Evolutionary conservation across 2,113 vertebrate species (phyloP).

Genomic region (Sphaerodactylus townsendi): DNA sequence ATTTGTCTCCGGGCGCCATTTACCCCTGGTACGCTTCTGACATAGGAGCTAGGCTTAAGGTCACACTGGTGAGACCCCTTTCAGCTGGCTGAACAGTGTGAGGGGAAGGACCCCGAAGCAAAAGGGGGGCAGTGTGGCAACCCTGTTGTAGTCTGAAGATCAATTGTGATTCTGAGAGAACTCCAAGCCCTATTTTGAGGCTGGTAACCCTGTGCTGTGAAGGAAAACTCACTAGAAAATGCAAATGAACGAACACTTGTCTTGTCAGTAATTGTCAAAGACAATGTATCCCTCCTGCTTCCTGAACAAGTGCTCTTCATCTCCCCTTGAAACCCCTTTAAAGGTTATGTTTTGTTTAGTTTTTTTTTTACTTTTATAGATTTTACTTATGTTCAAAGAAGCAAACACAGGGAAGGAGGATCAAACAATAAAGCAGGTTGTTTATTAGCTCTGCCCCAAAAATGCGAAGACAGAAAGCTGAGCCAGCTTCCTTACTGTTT

Average conservation of each 20-base stretch:
- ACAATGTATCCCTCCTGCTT: slow-evolving; percentile 40
- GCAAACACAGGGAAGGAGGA: slow-evolving; percentile 55
- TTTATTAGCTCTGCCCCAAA: background rate
- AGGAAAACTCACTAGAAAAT: slow-evolving; percentile 36
- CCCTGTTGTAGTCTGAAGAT: too few species aligned
- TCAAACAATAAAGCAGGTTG: slow-evolving; percentile 43
- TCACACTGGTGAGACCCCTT: too few species aligned
- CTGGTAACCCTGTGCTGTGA: slow-evolving; percentile 28
- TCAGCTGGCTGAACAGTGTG: too few species aligned
- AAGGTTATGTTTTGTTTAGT: slow-evolving; percentile 17
- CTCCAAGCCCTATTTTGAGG: background rate
- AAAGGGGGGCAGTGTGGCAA: too few species aligned
- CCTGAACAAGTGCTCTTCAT: slow-evolving; percentile 25
- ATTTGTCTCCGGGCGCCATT: too few species aligned
- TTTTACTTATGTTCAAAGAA: slow-evolving; percentile 50
- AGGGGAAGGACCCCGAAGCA: too few species aligned
- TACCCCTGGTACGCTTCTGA: too few species aligned
- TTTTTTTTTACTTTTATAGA: slow-evolving; percentile 34
- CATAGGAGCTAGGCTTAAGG: too few species aligned
- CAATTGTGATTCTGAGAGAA: too few species aligned
- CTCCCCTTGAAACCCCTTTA: slow-evolving; percentile 31
- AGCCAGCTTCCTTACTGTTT: background rate
- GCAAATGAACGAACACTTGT: slow-evolving; percentile 46
- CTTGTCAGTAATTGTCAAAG: slow-evolving; percentile 62
- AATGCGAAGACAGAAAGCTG: background rate